These are phyloP conservation scores for Zaprionus camerounensis DNA, from an alignment of 1,140 invertebrate genomes.

Conservation along the genomic window DNA sequence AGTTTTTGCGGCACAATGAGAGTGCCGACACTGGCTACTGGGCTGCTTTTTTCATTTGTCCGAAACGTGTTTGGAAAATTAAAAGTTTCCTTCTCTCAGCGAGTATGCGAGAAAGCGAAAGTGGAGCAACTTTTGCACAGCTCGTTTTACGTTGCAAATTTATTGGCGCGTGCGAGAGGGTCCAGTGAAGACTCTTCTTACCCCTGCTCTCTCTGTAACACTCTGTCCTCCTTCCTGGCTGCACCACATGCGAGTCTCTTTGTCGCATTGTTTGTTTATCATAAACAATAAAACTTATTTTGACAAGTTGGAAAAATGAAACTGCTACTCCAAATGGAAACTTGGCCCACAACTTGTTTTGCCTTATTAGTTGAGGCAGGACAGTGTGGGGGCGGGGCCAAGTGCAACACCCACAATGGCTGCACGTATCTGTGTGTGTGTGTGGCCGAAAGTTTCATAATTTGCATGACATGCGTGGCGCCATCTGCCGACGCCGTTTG, in stretches of 20 bases:
- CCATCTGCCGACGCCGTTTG: constrained; percentile 67
- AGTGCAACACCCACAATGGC: constrained; percentile 23
- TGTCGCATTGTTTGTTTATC: constrained; percentile 65
- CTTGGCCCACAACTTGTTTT: constrained; percentile 38
- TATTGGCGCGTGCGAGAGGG: constrained; percentile 41
- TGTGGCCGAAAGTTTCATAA: constrained; percentile 63
- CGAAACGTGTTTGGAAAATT: constrained; percentile 78
- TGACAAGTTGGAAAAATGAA: constrained; percentile 73
- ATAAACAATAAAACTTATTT: constrained; percentile 80
- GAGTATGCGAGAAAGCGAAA: constrained; percentile 59
- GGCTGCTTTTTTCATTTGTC: constrained; percentile 73
- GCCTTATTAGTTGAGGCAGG: constrained; percentile 51
- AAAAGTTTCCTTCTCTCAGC: constrained; percentile 53
- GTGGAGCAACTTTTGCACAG: constrained; percentile 54
- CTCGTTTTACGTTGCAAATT: constrained; percentile 58
- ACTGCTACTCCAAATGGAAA: constrained; percentile 41
- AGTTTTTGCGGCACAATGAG: constrained; percentile 38
- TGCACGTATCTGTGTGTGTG: constrained; percentile 18
- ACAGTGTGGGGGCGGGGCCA: not conserved
- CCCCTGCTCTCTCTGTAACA: not conserved
- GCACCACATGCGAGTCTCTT: constrained; percentile 13
- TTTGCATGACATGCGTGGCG: constrained; percentile 75
- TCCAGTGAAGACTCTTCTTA: not conserved
- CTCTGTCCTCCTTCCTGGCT: too few species aligned
- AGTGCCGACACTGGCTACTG: not conserved